Conservation (phyloP, 2,888 invertebrate genomes). For the Cyrtodaria siliqua region DNA sequence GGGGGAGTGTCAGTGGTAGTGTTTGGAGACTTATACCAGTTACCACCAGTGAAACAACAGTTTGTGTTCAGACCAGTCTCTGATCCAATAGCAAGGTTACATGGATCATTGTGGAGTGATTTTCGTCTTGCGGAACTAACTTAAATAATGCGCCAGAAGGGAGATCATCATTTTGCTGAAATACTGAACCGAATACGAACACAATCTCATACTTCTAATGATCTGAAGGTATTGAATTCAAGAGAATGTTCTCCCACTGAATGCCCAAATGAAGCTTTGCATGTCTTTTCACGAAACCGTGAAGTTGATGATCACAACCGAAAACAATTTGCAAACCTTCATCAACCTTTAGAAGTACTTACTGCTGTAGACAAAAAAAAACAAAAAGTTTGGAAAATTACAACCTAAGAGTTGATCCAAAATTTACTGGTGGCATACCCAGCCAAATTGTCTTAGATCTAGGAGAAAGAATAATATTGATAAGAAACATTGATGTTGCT, state of each 20-base stretch:
- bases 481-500: conserved; percentile 49
- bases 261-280: conserved; percentile 16
- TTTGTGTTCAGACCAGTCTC: conserved; percentile 38
- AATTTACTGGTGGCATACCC: conserved; percentile 33
- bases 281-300: conserved; percentile 40
- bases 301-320: conserved; percentile 40
- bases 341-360: too few relatives aligned
- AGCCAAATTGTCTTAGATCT: conserved; percentile 16
- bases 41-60: conserved; percentile 41
- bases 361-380: too few relatives aligned
- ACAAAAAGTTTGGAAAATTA: conserved; percentile 22
- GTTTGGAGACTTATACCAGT: conserved; percentile 50
- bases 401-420: not conserved
- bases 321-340: too few relatives aligned
- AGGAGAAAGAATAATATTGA: conserved; percentile 54
- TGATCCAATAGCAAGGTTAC: conserved; percentile 2
- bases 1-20: conserved; percentile 47
- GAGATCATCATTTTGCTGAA: conserved; percentile 30
- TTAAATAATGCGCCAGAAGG: conserved; percentile 28
- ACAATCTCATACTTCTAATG: conserved; percentile 17
- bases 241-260: conserved; percentile 3
- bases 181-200: conserved; percentile 29
- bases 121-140: conserved; percentile 5
- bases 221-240: conserved; percentile 22
- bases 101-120: conserved; percentile 1